Evolutionary conservation across 1,140 invertebrate genomes (phyloP), one percentile per base, ranked within the genome.

Genomic region (Hyposmocoma kahamanoa): DNA sequence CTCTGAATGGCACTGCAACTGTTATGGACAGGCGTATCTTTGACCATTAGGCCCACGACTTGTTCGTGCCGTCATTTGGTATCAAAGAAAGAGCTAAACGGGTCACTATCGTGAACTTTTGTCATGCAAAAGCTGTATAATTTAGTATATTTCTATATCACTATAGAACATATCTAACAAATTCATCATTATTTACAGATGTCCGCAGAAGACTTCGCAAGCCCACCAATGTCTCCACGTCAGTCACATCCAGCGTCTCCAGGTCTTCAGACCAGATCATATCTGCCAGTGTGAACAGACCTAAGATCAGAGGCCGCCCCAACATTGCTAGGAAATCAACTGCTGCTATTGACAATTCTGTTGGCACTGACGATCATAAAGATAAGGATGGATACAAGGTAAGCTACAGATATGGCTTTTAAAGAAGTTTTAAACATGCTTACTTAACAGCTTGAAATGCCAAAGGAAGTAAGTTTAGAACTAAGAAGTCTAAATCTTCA

Each of bases 211-310:
- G 89, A 73, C 63, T 90, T 51, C 79, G 89, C 26, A 85, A 89
- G 50, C 90, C 89, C 2, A 78, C 79, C 42, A 88, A 87, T 6
- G 71, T 82, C 17, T 66, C 81, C 5, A 88, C 82, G 42, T 82
- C 84, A 44, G 72, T 84, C 0, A 72, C 86, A 34, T 73, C 79
- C 51, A 85, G 73, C 57, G 69, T 78, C 58, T 70, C 86, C 48
- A 71, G 64, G 41, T 83, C 87, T 4, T 66, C 75, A 4, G 82
- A 85, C 43, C 82, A 84, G 74, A 81, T 81, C 56, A 81, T 71
- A 67, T 85, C 71, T 89, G 94, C 84, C 88, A 94, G 88, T 89
- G 81, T 92, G 87, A 72, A 90, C 78, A 89, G 89, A 78, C 91
- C 92, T 32, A 91, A 92, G 65, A 87, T 93, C n/a, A 89, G 91